Evolutionary conservation across 1,140 invertebrate species (phyloP).

Genomic region (Bombyx mori): ASM3026992v2 NC_085124.1:7680501-7681000

Average conservation of each 20-base stretch:
- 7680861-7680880: conserved; percentile 55
- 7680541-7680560: conserved; percentile 66
- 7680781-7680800: no score
- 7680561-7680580: conserved; percentile 51
- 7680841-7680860: conserved; percentile 39
- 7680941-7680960: conserved; percentile 28
- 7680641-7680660: conserved; percentile 37
- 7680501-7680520: conserved; percentile 68
- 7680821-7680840: conserved; percentile 38
- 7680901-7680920: conserved; percentile 61
- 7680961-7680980: conserved; percentile 42
- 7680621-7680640: conserved; percentile 41
- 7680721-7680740: no score
- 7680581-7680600: conserved; percentile 62
- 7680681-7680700: no score
- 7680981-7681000: conserved; percentile 52
- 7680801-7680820: not conserved
- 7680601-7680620: conserved; percentile 37
- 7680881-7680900: conserved; percentile 57
- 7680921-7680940: conserved; percentile 59
- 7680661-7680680: no score
- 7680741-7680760: no score
- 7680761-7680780: no score
- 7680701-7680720: no score
- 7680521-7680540: conserved; percentile 68